phyloP scores from a whole-genome alignment of 2,888 invertebrate genomes.

The Pteria penguin region DNA sequence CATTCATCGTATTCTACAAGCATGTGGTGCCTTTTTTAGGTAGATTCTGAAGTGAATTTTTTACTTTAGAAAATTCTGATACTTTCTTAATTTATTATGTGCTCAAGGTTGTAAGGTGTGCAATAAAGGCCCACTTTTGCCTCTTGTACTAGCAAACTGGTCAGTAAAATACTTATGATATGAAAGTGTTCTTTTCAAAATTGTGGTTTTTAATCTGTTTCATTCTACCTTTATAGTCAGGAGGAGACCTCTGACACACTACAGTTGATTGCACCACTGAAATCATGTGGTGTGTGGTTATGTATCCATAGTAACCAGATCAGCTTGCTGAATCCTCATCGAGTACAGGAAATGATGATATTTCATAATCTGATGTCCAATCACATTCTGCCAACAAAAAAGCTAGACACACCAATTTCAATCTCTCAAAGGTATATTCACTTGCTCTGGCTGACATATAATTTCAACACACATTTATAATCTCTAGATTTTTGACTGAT shows the following conservation, averaged over 20 bases:
- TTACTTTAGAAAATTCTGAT: too few species aligned
- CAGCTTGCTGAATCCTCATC: constrained; percentile 65
- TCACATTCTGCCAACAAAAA: constrained; percentile 59
- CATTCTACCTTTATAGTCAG: constrained; percentile 41
- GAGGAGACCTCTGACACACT: constrained; percentile 19
- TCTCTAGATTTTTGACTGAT: too few species aligned
- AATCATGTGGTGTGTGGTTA: constrained; percentile 69
- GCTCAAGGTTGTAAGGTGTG: constrained; percentile 21
- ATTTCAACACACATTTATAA: too few species aligned
- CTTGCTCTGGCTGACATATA: too few species aligned
- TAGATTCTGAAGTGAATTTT: too few species aligned
- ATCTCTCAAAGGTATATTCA: constrained; percentile 64
- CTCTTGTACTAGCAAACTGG: too few species aligned
- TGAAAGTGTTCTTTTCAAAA: too few species aligned
- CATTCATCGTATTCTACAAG: too few species aligned
- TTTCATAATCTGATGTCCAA: constrained; percentile 66
- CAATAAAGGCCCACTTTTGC: constrained; percentile 58
- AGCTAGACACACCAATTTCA: constrained; percentile 56
- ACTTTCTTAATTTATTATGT: too few species aligned
- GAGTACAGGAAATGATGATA: constrained; percentile 70
- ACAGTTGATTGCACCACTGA: constrained; percentile 62
- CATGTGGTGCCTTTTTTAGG: too few species aligned
- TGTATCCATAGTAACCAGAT: constrained; percentile 66
- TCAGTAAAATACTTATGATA: too few species aligned
- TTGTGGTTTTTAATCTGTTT: too few species aligned